Base-by-base conservation (phyloP, 2,888 invertebrate genomes). In the Eudemis profundana region DNA sequence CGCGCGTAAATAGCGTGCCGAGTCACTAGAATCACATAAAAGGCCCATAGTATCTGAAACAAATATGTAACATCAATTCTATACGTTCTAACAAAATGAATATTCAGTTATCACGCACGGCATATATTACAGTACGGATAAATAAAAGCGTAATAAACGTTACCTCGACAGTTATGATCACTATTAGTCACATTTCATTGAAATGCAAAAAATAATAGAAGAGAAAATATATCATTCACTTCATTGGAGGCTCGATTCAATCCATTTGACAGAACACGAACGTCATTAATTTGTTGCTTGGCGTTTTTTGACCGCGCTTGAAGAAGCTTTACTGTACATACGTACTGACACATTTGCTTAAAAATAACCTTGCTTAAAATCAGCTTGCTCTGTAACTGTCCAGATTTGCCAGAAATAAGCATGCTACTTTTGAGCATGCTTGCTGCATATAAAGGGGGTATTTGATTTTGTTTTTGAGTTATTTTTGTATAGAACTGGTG, bases 11-110 rank as follows among this genome's bases (percentile, higher is more conserved):
- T 85, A 84, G 78, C 82, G 78, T 80, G 84, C 86, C 84, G 85
- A 84, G 82, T 79, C 76, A 82, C 81, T 81, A 79, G 79, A 83
- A 81, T 81, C 86, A 89, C 85, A 84, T 84, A 83, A 77, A 87
- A 80, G 83, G 81, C 77, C 83, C 85, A 87, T 87, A 86, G 78
- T 85, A 86, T 83, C 91, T 91, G 87, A 85, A 91, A 91, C 89
- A 89, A 90, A 65, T 65, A 56, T 56, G 56, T 44, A 65, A 53
- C 51, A 65, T 51, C 17, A 60, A 21, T 46, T 60, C 51, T 47
- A 27, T 47, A 65, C 17, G n/a, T 53, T 19, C 44, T 29, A 51
- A 84, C 87, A 85, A 78, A 76, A 85, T 84, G 79, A 85, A 83
- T 83, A 84, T 79, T 83, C 74, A 76, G 79, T 73, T 72, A 73